These are phyloP conservation scores for Ptiloglossa arizonensis DNA, from an alignment of 1,140 invertebrate species.

Conservation along the genomic window DNA sequence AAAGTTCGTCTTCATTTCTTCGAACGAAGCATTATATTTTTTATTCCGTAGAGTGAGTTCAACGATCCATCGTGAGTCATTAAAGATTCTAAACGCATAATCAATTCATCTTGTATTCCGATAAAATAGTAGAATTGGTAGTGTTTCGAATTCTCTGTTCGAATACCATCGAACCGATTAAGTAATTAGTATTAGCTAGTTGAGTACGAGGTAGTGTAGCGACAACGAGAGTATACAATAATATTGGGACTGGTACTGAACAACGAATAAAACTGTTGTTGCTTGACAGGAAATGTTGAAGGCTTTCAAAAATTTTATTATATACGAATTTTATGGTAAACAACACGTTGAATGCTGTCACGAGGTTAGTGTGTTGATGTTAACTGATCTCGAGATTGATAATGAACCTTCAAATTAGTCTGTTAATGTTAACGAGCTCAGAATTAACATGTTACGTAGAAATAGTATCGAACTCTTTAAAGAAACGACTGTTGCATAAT, in stretches of 20 bases:
- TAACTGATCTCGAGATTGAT: neutral
- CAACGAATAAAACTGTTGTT: conserved; percentile 1
- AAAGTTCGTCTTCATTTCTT: neutral
- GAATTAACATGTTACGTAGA: neutral
- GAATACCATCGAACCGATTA: neutral
- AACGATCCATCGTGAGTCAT: neutral
- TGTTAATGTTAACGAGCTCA: neutral
- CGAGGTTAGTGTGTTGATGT: conserved; percentile 2
- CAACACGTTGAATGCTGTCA: neutral
- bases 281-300: conserved; percentile 15
- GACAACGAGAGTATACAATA: no score
- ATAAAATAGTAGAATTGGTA: neutral
- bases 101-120: neutral
- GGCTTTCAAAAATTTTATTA: neutral
- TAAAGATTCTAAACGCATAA: neutral
- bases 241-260: neutral
- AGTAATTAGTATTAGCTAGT: neutral
- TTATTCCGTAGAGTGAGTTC: neutral
- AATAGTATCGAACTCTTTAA: neutral
- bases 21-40: neutral
- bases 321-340: neutral
- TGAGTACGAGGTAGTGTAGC: no score
- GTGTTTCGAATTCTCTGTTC: neutral
- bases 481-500: neutral
- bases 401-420: neutral